Base-by-base conservation (phyloP, 1,140 invertebrate species). In the Sycobia sp. region DNA sequence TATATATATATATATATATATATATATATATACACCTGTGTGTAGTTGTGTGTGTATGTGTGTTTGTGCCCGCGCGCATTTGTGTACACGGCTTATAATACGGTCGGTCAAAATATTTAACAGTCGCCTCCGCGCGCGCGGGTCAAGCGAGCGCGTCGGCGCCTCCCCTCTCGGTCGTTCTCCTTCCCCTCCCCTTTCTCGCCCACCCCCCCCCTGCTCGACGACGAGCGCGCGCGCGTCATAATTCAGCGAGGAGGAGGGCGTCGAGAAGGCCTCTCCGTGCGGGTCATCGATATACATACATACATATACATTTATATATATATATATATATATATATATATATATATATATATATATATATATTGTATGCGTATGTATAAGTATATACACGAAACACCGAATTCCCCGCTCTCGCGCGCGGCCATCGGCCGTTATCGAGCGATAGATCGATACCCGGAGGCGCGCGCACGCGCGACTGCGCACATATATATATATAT, bases 241-340 rank as follows among this genome's bases (percentile, higher is more conserved):
- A 62, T 47, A 62, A 55, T 55, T 62, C 60, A 62, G 32, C 22
- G 32, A 16, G 20, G 46, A n/a, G n/a, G n/a, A 29, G 36, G 57
- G 46, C 46, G 57, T 49, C 47, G 57, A 50, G 36, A 22, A 16
- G n/a, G 25, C 43, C 44, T 22, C 20, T 43, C 43, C 55, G 14
- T 36, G 46, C 49, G n/a, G 60, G 50, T 55, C 60, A 62, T 55
- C 60, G 60, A 62, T 54, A 54, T n/a, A n/a, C n/a, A n/a, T n/a
- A n/a, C n/a, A n/a, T n/a, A n/a, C n/a, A n/a, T n/a, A n/a, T n/a
- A n/a, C n/a, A n/a, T n/a, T n/a, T n/a, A n/a, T n/a, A n/a, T n/a
- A n/a, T n/a, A n/a, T n/a, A n/a, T n/a, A n/a, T n/a, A n/a, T n/a
- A n/a, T n/a, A n/a, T n/a, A n/a, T n/a, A n/a, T n/a, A n/a, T n/a